phyloP scores from a whole-genome alignment of 2,797 vertebrate species.

The Galaxias olidus region DNA sequence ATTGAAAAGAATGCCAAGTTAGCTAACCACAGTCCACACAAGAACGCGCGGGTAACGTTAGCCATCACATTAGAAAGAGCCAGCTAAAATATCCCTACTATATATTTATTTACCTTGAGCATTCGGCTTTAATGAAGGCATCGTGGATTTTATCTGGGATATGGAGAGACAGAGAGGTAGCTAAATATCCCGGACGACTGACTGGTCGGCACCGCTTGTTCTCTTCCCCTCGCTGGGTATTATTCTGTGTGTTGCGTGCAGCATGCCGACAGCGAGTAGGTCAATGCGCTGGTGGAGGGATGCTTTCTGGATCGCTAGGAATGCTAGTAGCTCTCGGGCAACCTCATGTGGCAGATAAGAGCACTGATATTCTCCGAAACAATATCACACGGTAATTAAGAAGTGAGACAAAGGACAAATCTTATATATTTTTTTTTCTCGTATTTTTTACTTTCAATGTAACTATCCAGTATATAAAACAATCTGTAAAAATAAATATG shows the following conservation, averaged over 20 bases:
- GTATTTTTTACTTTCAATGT: no score
- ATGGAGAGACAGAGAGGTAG: neutral
- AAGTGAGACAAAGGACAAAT: no score
- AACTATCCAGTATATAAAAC: slow-evolving; percentile 23
- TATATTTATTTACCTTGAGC: slow-evolving; percentile 66
- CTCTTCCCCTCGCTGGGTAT: slow-evolving; percentile 4
- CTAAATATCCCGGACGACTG: neutral
- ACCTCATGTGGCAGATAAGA: slow-evolving; percentile 2
- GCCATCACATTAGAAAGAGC: neutral
- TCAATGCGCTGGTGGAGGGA: slow-evolving; percentile 7
- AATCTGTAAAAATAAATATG: slow-evolving; percentile 14
- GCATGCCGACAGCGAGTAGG: neutral
- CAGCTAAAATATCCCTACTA: neutral
- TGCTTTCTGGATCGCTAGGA: slow-evolving; percentile 11
- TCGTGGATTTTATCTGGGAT: slow-evolving; percentile 45
- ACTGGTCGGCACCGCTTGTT: neutral
- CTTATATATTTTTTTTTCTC: no score
- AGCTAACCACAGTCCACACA: slow-evolving; percentile 27
- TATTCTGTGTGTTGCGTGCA: neutral
- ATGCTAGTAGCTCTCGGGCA: neutral
- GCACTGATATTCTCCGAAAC: no score
- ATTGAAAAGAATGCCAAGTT: slow-evolving; percentile 44
- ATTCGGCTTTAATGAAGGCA: slow-evolving; percentile 72
- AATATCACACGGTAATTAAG: no score
- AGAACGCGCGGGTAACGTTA: neutral